These are phyloP conservation scores for Dyspetes luteomarginatus DNA, from an alignment of 2,888 invertebrate genomes.

Conservation along the genomic window DNA sequence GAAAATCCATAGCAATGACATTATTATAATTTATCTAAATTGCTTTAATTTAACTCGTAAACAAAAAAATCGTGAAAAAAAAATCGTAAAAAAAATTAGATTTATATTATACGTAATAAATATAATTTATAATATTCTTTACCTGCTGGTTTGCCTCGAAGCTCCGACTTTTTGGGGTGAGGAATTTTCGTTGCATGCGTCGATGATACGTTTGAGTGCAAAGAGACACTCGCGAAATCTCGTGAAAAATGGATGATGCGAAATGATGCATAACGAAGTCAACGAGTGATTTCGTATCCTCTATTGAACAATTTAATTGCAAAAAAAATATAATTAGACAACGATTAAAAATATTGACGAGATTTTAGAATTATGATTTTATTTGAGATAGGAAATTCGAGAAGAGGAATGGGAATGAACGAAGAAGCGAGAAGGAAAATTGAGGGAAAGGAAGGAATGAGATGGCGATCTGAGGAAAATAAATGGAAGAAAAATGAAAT, in stretches of 20 bases:
- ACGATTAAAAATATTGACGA: too few species aligned
- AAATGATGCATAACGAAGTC: conserved; percentile 98
- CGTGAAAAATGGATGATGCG: conserved; percentile 99
- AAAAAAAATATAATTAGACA: neutral
- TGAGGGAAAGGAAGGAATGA: too few species aligned
- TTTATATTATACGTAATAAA: conserved; percentile 3
- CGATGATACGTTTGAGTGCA: conserved; percentile 97
- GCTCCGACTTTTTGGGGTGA: conserved; percentile 95
- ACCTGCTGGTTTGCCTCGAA: conserved; percentile 94
- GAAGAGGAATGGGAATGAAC: too few species aligned
- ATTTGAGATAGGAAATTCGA: too few species aligned
- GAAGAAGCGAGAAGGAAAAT: too few species aligned
- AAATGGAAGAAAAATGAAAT: conserved; percentile 35
- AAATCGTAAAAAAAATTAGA: conserved; percentile 15
- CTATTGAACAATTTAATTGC: conserved; percentile 84
- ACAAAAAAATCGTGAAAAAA: neutral
- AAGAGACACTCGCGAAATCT: conserved; percentile 99
- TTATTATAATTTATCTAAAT: too few species aligned
- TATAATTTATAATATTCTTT: conserved; percentile 72
- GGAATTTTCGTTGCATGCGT: conserved; percentile 98
- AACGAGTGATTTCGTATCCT: conserved; percentile 95
- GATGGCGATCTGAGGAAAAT: too few species aligned
- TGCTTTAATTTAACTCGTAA: too few species aligned
- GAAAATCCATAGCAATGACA: too few species aligned
- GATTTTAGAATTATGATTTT: too few species aligned